phyloP scores from a whole-genome alignment of 2,113 vertebrate species.

The Brachionichthys hirsutus region DNA sequence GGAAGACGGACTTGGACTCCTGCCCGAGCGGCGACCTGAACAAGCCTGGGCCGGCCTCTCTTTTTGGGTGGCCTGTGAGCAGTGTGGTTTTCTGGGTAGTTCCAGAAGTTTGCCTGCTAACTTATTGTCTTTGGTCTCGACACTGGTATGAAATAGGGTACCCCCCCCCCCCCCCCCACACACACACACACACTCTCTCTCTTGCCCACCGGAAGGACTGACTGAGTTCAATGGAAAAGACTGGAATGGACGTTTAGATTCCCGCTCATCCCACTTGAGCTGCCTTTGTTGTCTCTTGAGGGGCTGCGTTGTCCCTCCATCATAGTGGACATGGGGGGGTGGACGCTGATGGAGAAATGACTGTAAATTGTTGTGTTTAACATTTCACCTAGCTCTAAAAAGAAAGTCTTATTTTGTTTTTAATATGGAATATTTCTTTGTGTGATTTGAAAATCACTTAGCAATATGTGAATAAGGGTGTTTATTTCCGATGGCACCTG shows the following conservation, averaged over 20 bases:
- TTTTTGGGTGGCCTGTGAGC: conserved; percentile 59
- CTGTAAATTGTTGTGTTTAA: conserved; percentile 43
- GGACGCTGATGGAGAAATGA: conserved; percentile 40
- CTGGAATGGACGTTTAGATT: conserved; percentile 57
- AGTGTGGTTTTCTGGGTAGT: conserved; percentile 62
- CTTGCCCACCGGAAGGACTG: conserved; percentile 53
- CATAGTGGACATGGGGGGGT: conserved; percentile 28
- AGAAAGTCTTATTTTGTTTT: conserved; percentile 27
- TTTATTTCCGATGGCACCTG: conserved; percentile 29
- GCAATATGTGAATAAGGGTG: conserved; percentile 32
- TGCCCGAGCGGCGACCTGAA: conserved; percentile 49
- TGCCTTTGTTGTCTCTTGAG: conserved; percentile 41
- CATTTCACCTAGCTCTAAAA: conserved; percentile 44
- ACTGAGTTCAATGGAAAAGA: conserved; percentile 58
- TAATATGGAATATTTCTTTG: conserved; percentile 37
- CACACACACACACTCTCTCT: conserved; percentile 41
- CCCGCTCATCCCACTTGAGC: conserved; percentile 22
- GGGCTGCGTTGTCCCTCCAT: conserved; percentile 29
- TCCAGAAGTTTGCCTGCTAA: conserved; percentile 71
- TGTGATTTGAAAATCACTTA: conserved; percentile 44
- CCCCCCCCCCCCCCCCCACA: conserved; percentile 29
- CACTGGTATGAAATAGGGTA: conserved; percentile 76
- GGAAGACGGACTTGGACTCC: conserved; percentile 50
- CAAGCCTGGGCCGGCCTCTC: conserved; percentile 29
- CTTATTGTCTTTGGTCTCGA: conserved; percentile 81